Evolutionary conservation across 1,140 invertebrate species (phyloP).

Genomic region (Lysiphlebus fabarum): DNA sequence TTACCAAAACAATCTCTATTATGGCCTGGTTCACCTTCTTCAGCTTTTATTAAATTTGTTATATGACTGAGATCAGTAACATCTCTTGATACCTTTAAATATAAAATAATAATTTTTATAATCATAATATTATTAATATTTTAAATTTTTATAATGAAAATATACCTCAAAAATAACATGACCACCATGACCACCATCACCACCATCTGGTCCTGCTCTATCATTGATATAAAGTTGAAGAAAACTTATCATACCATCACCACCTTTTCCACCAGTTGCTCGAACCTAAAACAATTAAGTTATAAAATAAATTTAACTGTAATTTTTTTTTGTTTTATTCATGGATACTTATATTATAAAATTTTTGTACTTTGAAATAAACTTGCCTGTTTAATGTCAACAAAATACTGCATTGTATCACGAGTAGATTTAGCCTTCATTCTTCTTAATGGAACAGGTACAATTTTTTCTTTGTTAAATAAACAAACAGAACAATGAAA

Average conservation of each 20-base stretch:
- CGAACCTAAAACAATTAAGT: slow-evolving; percentile 46
- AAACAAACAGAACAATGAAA: slow-evolving; percentile 20
- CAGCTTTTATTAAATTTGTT: slow-evolving; percentile 59
- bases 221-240: slow-evolving; percentile 75
- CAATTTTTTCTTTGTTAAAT: slow-evolving; percentile 20
- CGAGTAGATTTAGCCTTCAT: slow-evolving; percentile 56
- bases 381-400: slow-evolving; percentile 61
- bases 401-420: slow-evolving; percentile 59
- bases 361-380: slow-evolving; percentile 26
- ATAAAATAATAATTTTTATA: background rate
- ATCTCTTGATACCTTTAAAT: slow-evolving; percentile 59
- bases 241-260: slow-evolving; percentile 89
- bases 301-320: too few species aligned
- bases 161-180: slow-evolving; percentile 85
- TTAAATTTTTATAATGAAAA: slow-evolving; percentile 21
- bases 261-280: slow-evolving; percentile 80
- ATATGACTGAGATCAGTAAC: slow-evolving; percentile 75
- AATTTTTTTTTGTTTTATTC: slow-evolving; percentile 7
- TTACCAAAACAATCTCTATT: slow-evolving; percentile 81
- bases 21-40: slow-evolving; percentile 70
- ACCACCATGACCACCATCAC: slow-evolving; percentile 95
- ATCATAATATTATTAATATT: background rate
- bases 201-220: slow-evolving; percentile 90
- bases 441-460: slow-evolving; percentile 49
- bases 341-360: background rate